Evolutionary conservation across 2,888 invertebrate species (phyloP), one percentile per base, ranked within the genome.

Genomic region (Chironomus tentans): DNA sequence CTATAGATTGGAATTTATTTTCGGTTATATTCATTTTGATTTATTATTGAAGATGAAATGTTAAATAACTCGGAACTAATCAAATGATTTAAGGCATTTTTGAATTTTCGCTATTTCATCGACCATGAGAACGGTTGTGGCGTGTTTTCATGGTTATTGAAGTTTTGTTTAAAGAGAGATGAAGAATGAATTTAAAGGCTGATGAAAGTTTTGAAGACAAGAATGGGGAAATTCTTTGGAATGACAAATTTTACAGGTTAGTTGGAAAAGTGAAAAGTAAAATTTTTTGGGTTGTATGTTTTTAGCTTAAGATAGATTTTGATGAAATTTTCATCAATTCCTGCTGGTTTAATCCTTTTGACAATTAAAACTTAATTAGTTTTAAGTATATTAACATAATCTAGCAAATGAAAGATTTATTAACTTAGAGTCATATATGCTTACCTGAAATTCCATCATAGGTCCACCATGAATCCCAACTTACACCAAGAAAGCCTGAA

Each of bases 1-100:
- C 13, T 71, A 38, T 38, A 38, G 10, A 38, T 38, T 38, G 38
- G 38, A 38, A 38, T 38, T 38, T 38, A 38, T 38, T 10, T 38
- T 38, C 10, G 38, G 38, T 38, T 28, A 22, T 61, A 18, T 56
- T 62, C 62, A 28, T 62, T 75, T 75, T 75, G 75, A 75, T 75
- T 75, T 75, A 75, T 75, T 75, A 75, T 48, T 75, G 18, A 24
- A 47, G 68, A 68, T 22, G 69, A 24, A 69, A 76, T 69, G 69
- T 76, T 76, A 76, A 76, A 76, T 76, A 76, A 76, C 76, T 69
- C 69, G 76, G 76, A 76, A 76, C 69, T 76, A 76, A 76, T 76
- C 38, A 50, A 69, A 69, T 76, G 76, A 76, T 76, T 76, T 76
- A 76, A 56, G 21, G 69, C 68, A 69, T 28, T 76, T 73, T 48